Evolutionary conservation across 1,140 invertebrate genomes (phyloP), one percentile per base, ranked within the genome.

Genomic region (Heterodera schachtii): DNA sequence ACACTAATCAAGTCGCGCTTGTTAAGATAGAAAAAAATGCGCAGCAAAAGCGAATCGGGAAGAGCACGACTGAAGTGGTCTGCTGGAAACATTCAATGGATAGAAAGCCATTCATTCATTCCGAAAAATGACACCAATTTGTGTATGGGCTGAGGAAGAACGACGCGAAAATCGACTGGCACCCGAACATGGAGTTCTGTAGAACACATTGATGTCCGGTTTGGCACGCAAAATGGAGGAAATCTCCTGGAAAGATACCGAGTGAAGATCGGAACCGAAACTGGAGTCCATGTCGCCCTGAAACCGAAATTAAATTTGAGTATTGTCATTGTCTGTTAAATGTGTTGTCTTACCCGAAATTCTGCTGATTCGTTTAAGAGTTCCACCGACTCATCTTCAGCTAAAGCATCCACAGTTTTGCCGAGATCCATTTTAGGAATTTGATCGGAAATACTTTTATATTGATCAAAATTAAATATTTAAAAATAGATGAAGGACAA

Each of bases 161-260:
- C 77, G 77, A 6, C 64, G 66, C 70, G 77, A 44, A 69, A 78
- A 78, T 69, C 77, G 57, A 46, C 49, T 78, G 4, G 64, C 52
- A 44, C 77, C 77, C 19, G 64, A 78, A 49, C 77, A 69, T 5
- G 77, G 77, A 21, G 77, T 78, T 43, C 77, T 41, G 66, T 78
- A 78, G 44, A 78, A 78, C 66, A 78, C 77, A 41, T 70, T 78
- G 11, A 78, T 78, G 64, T 78, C 77, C 19, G 77, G 77, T 46
- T 70, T 78, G 47, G 77, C 31, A 64, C 77, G 77, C 21, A 78
- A 78, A 47, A 78, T 44, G 16, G 70, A 31, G 13, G 77, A 71
- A 66, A 78, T 78, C 43, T 78, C 77, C 70, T 78, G 77, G 31
- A 78, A 78, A 7, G 77, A 78, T 19, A 78, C 44, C 13, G 77